Evolutionary conservation across 2,888 invertebrate genomes (phyloP).

Genomic region (Cryptosula pallasiana): DNA sequence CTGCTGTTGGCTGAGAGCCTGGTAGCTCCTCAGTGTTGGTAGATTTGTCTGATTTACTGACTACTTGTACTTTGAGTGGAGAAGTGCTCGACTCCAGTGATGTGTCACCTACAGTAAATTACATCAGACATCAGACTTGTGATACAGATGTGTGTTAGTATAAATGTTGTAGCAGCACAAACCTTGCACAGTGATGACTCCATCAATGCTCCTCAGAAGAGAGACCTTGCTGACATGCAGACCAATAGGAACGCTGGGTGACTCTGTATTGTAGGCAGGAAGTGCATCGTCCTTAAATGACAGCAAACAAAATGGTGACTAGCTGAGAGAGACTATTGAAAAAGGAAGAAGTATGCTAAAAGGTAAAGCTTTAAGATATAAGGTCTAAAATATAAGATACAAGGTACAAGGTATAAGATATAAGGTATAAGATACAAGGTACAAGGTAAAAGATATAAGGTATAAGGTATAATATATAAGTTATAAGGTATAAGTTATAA

Average conservation of each 20-base stretch:
- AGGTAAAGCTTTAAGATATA: too few species aligned
- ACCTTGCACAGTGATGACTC: constrained; percentile 1
- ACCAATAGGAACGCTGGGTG: background rate
- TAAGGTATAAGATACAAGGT: too few species aligned
- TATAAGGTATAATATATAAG: too few species aligned
- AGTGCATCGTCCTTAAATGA: constrained; percentile 5
- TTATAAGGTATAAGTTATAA: too few species aligned
- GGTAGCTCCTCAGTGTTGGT: background rate
- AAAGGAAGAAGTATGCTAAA: too few species aligned
- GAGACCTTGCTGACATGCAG: constrained; percentile 4
- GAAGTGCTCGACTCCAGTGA: background rate
- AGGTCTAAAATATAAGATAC: too few species aligned
- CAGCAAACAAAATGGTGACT: background rate
- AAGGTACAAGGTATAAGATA: too few species aligned
- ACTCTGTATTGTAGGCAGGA: constrained; percentile 4
- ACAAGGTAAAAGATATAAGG: too few species aligned
- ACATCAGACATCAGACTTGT: too few species aligned
- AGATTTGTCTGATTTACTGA: background rate
- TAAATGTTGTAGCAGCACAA: too few species aligned
- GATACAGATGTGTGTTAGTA: too few species aligned
- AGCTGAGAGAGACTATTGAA: background rate
- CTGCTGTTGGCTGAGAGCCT: background rate
- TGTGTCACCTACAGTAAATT: constrained; percentile 21
- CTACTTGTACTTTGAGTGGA: background rate
- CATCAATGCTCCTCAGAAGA: background rate